Evolutionary conservation across 2,888 invertebrate genomes (phyloP).

Genomic region (Scaptomyza cyrtandrae): DNA sequence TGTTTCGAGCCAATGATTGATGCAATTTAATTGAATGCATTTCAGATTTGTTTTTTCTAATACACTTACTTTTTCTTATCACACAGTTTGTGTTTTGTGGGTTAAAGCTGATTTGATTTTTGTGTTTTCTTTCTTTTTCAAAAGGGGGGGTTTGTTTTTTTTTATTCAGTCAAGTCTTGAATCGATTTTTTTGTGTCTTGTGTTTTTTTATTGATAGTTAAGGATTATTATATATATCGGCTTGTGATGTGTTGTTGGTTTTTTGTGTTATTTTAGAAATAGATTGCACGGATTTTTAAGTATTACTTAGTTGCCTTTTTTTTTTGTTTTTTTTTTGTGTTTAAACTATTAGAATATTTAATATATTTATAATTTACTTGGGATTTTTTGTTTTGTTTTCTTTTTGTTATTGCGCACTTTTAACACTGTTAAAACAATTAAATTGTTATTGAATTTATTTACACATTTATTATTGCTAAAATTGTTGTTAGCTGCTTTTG

Average conservation of each 20-base stretch:
- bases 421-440: slow-evolving; percentile 73
- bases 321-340: background rate
- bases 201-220: slow-evolving; percentile 21
- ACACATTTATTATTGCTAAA: slow-evolving; percentile 56
- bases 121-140: background rate
- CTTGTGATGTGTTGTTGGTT: slow-evolving; percentile 37
- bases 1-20: slow-evolving; percentile 58
- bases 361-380: slow-evolving; percentile 55
- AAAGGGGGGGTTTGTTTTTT: background rate
- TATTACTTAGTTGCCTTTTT: slow-evolving; percentile 61
- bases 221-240: slow-evolving; percentile 33
- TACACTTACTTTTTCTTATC: slow-evolving; percentile 68
- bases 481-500: slow-evolving; percentile 21
- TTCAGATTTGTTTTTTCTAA: slow-evolving; percentile 34
- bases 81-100: slow-evolving; percentile 43
- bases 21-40: slow-evolving; percentile 49
- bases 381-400: slow-evolving; percentile 31
- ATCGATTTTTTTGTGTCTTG: slow-evolving; percentile 13
- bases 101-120: slow-evolving; percentile 30
- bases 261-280: slow-evolving; percentile 75
- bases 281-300: slow-evolving; percentile 78
- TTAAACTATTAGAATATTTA: slow-evolving; percentile 64
- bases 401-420: slow-evolving; percentile 36
- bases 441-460: slow-evolving; percentile 73
- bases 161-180: slow-evolving; percentile 47